Percentiles rank a stretch among this genome's conserved stretches.
Conservation (phyloP, 1,140 invertebrate genomes). For the Drosophila equinoxialis region DNA sequence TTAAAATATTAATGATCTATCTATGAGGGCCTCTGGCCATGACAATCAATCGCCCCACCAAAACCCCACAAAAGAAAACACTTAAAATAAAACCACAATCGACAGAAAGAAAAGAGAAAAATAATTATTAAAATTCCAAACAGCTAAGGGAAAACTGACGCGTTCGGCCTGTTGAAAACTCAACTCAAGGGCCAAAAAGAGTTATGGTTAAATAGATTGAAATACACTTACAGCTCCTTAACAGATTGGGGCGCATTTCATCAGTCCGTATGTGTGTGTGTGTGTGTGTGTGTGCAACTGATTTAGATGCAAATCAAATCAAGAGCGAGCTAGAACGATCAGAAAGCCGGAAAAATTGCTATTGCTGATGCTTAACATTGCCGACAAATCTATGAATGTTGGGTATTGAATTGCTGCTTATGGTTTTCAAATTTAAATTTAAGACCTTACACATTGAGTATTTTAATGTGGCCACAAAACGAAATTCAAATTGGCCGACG, state of each 20-base stretch:
- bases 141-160: constrained; percentile 20
- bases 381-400: constrained; percentile 74
- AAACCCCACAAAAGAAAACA: constrained; percentile 51
- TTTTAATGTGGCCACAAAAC: constrained; percentile 76
- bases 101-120: constrained; percentile 32
- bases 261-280: constrained; percentile 12
- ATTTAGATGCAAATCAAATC: constrained; percentile 81
- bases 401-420: constrained; percentile 77
- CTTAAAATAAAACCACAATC: constrained; percentile 68
- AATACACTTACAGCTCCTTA: constrained; percentile 13
- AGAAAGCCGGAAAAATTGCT: constrained; percentile 29
- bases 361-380: constrained; percentile 23
- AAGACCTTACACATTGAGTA: constrained; percentile 82
- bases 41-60: constrained; percentile 27
- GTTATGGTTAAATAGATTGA: constrained; percentile 55
- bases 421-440: constrained; percentile 81
- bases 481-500: constrained; percentile 67
- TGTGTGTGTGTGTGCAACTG: constrained; percentile 62
- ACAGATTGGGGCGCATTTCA: constrained; percentile 39
- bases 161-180: constrained; percentile 53
- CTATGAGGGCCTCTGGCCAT: constrained; percentile 11
- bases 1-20: constrained; percentile 78
- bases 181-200: constrained; percentile 44
- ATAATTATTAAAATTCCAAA: constrained; percentile 69
- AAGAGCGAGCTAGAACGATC: constrained; percentile 43